A percentile compares a stretch with the other conserved stretches of the same genome.
Evolutionary conservation across 1,140 invertebrate species (phyloP).

Genomic region (Eubasilissa regina): DNA sequence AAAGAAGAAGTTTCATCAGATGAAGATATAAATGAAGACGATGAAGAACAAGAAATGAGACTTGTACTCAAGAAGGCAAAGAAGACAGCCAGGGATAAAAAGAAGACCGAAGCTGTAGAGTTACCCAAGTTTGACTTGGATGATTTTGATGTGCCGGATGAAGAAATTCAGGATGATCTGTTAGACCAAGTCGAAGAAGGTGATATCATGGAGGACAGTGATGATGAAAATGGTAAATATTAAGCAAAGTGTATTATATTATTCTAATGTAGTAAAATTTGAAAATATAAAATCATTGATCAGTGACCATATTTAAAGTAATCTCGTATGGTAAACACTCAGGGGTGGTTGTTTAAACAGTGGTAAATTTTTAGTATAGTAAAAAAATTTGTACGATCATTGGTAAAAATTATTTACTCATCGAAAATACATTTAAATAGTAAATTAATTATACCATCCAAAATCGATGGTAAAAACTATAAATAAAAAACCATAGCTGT

Average conservation of each 20-base stretch:
- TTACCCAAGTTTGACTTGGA: conserved; percentile 77
- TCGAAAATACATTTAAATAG: no score
- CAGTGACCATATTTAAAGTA: no score
- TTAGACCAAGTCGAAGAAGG: conserved; percentile 69
- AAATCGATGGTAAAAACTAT: no score
- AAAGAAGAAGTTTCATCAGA: conserved; percentile 65
- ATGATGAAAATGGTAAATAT: conserved; percentile 54
- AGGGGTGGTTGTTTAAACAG: no score
- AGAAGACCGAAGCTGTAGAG: conserved; percentile 70
- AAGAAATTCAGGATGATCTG: conserved; percentile 75
- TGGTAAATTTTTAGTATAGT: no score
- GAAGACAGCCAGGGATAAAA: conserved; percentile 72
- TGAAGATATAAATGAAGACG: conserved; percentile 69
- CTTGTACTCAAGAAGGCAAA: conserved; percentile 70
- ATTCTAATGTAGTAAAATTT: neutral
- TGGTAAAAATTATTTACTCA: no score
- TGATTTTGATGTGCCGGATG: conserved; percentile 75
- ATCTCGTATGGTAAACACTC: no score
- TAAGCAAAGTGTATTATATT: neutral
- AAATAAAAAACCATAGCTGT: no score
- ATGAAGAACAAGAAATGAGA: conserved; percentile 63
- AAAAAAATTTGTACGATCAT: no score
- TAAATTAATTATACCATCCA: no score
- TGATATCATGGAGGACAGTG: conserved; percentile 63
- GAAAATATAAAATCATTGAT: no score